These are phyloP conservation scores for Hedya salicella DNA, from an alignment of 2,888 invertebrate species.

Conservation along the genomic window DNA sequence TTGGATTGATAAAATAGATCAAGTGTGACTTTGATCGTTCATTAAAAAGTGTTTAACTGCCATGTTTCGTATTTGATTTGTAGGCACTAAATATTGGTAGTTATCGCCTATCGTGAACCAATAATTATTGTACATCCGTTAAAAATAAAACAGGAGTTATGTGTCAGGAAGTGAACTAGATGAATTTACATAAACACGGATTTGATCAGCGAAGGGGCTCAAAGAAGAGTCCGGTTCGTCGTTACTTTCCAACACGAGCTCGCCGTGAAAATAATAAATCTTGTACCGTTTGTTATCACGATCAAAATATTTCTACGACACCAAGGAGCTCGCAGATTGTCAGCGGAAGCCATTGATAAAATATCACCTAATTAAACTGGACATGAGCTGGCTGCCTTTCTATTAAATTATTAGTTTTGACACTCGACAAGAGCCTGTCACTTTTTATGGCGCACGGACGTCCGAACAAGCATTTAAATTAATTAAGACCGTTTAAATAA, in stretches of 20 bases:
- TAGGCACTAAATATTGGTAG: slow-evolving; percentile 9
- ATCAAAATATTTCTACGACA: slow-evolving; percentile 57
- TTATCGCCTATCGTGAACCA: slow-evolving; percentile 6
- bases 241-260: slow-evolving; percentile 55
- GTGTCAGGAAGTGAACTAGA: slow-evolving; percentile 26
- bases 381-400: slow-evolving; percentile 57
- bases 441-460: slow-evolving; percentile 61
- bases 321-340: slow-evolving; percentile 55
- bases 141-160: slow-evolving; percentile 25
- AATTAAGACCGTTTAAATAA: slow-evolving; percentile 69
- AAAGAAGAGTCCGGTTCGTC: slow-evolving; percentile 26
- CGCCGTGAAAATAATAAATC: slow-evolving; percentile 58
- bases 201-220: slow-evolving; percentile 18
- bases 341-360: slow-evolving; percentile 64
- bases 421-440: slow-evolving; percentile 59
- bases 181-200: slow-evolving; percentile 30
- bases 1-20: background rate
- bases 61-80: slow-evolving; percentile 11
- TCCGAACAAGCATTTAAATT: slow-evolving; percentile 63
- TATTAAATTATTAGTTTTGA: slow-evolving; percentile 65
- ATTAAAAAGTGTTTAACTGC: slow-evolving; percentile 10
- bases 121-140: slow-evolving; percentile 23
- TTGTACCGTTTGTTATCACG: slow-evolving; percentile 54
- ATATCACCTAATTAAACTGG: slow-evolving; percentile 66
- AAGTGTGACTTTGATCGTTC: slow-evolving; percentile 4